These are phyloP conservation scores for Biston stratarius DNA, from an alignment of 2,888 invertebrate genomes.

Conservation along the genomic window DNA sequence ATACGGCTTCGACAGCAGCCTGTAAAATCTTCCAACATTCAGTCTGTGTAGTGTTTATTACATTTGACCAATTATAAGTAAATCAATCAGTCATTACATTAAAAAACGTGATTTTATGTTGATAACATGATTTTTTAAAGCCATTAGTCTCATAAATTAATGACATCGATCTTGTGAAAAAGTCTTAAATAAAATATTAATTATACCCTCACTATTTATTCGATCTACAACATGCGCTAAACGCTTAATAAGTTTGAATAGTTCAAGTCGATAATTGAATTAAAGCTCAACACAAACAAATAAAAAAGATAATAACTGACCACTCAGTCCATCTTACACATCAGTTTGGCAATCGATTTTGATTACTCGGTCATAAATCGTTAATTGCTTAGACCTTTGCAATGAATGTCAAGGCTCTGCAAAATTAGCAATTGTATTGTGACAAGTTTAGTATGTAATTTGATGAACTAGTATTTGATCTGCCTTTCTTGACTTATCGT, in stretches of 20 bases:
- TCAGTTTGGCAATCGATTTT: conserved; percentile 42
- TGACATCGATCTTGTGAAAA: conserved; percentile 1
- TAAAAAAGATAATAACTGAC: conserved; percentile 22
- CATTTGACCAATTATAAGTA: no score
- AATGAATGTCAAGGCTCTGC: conserved; percentile 59
- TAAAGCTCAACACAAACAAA: conserved; percentile 26
- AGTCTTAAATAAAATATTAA: not conserved
- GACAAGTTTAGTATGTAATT: conserved; percentile 40
- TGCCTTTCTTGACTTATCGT: conserved; percentile 22
- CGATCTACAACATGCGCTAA: conserved; percentile 1
- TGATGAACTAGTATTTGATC: conserved; percentile 37
- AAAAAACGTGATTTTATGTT: not conserved
- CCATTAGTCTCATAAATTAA: not conserved
- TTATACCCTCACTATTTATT: not conserved
- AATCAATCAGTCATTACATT: no score
- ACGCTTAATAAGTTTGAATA: not conserved
- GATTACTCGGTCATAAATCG: conserved; percentile 44
- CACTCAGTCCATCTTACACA: conserved; percentile 35
- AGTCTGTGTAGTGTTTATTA: no score
- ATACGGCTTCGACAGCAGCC: no score
- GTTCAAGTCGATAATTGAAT: conserved; percentile 23
- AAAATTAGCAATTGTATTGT: conserved; percentile 50
- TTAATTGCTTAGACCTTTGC: conserved; percentile 58
- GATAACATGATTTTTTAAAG: not conserved
- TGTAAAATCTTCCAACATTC: no score